Percentiles rank a stretch among this genome's conserved stretches.
Conservation (phyloP, 2,888 invertebrate species). For the Cheilosia vulpina region DNA sequence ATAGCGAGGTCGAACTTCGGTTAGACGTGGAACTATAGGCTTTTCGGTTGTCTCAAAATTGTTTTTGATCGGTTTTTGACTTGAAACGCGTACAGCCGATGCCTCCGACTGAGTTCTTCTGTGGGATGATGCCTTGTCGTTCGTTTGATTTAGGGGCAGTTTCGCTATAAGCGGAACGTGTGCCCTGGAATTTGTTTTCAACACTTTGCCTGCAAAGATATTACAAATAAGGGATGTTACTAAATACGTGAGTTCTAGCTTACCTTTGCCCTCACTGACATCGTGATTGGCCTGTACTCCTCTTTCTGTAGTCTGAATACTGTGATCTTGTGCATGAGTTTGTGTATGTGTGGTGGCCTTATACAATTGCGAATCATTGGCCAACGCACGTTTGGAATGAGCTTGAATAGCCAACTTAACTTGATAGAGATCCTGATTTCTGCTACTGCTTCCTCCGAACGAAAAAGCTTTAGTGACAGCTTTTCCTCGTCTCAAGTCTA, state of each 20-base stretch:
- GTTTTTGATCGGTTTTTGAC: constrained; percentile 51
- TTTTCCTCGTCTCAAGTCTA: constrained; percentile 82
- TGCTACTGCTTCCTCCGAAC: constrained; percentile 81
- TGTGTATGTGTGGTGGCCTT: constrained; percentile 80
- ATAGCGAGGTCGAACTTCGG: constrained; percentile 86
- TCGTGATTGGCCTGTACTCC: constrained; percentile 82
- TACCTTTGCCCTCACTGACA: constrained; percentile 79
- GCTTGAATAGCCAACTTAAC: constrained; percentile 83
- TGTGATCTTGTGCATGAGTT: constrained; percentile 79
- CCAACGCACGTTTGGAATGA: constrained; percentile 82
- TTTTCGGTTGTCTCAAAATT: constrained; percentile 57
- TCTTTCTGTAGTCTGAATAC: constrained; percentile 80
- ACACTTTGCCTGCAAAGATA: constrained; percentile 78
- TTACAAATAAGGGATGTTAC: not conserved
- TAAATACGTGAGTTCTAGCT: not conserved
- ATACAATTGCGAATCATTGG: constrained; percentile 81
- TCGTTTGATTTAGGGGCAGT: constrained; percentile 68
- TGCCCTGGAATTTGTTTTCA: constrained; percentile 81
- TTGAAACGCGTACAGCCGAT: constrained; percentile 75
- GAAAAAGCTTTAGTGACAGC: constrained; percentile 81
- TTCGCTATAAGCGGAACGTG: constrained; percentile 79
- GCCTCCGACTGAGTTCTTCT: constrained; percentile 83
- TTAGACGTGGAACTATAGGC: constrained; percentile 74
- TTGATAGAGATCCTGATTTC: constrained; percentile 83
- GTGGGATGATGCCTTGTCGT: constrained; percentile 79